A percentile compares a stretch with the other conserved stretches of the same genome.
phyloP scores from a whole-genome alignment of 1,140 invertebrate genomes.

The Diuraphis noxia region DNA sequence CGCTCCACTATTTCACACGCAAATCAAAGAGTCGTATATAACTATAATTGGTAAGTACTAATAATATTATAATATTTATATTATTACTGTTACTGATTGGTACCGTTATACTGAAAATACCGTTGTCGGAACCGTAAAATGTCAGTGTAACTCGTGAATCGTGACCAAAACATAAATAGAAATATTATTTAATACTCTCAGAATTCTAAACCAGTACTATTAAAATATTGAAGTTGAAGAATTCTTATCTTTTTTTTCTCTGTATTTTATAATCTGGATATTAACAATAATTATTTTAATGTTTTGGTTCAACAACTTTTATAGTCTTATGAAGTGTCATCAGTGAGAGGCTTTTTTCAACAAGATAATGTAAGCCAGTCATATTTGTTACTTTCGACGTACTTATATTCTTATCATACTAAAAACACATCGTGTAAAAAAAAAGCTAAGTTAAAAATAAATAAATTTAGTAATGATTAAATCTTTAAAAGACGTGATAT shows the following conservation, averaged over 20 bases:
- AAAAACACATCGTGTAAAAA: no score
- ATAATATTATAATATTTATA: neutral
- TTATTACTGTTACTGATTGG: neutral
- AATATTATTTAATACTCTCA: neutral
- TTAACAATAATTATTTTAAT: neutral
- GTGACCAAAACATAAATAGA: neutral
- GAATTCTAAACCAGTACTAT: neutral
- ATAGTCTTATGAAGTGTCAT: no score
- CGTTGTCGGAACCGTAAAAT: neutral
- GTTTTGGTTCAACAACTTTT: no score
- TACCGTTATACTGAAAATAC: neutral
- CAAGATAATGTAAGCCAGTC: no score
- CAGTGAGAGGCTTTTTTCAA: no score
- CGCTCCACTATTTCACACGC: conserved; percentile 83
- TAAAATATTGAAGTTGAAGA: neutral
- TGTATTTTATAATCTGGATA: neutral
- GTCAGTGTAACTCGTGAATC: no score
- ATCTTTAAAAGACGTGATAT: no score
- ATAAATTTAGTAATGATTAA: no score
- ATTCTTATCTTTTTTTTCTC: neutral
- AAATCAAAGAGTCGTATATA: conserved; percentile 58
- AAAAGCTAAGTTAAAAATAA: no score
- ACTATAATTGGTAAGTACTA: conserved; percentile 46
- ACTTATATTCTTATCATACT: no score
- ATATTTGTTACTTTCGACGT: no score